These are phyloP conservation scores for Ibycter americanus DNA, from an alignment of 2,797 vertebrate genomes.

Conservation along the genomic window DNA sequence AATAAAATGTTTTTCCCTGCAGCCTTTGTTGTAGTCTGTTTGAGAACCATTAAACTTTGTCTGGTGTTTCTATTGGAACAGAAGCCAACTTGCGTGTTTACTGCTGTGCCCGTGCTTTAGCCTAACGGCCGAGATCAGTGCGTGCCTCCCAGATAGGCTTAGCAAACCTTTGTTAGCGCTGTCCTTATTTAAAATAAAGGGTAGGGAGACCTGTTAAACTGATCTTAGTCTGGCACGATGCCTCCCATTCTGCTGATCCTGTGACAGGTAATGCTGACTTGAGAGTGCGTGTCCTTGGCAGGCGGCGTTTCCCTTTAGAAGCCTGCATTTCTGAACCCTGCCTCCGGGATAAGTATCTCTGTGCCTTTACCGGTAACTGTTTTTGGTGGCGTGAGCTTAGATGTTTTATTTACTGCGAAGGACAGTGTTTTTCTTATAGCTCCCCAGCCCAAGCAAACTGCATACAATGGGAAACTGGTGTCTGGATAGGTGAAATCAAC, in stretches of 20 bases:
- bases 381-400: not conserved
- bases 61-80: conserved; percentile 17
- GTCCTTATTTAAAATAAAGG: not conserved
- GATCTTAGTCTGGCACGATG: not conserved
- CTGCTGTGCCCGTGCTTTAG: not conserved
- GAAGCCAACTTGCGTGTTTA: not conserved
- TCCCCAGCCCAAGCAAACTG: not conserved
- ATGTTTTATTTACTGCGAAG: not conserved
- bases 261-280: not conserved
- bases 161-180: not conserved
- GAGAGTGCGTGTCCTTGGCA: not conserved
- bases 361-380: not conserved
- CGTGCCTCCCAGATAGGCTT: not conserved
- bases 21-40: conserved; percentile 67
- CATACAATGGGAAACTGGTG: accelerated
- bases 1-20: conserved; percentile 74
- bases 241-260: not conserved
- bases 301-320: accelerated
- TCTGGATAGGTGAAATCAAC: not conserved
- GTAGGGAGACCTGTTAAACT: not conserved
- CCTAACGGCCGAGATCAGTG: not conserved
- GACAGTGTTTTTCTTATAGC: not conserved
- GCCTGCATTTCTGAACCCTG: not conserved
- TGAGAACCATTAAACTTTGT: conserved; percentile 40
- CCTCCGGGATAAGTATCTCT: accelerated